Conservation (phyloP, 2,888 invertebrate species). For the Stramonita haemastoma region DNA sequence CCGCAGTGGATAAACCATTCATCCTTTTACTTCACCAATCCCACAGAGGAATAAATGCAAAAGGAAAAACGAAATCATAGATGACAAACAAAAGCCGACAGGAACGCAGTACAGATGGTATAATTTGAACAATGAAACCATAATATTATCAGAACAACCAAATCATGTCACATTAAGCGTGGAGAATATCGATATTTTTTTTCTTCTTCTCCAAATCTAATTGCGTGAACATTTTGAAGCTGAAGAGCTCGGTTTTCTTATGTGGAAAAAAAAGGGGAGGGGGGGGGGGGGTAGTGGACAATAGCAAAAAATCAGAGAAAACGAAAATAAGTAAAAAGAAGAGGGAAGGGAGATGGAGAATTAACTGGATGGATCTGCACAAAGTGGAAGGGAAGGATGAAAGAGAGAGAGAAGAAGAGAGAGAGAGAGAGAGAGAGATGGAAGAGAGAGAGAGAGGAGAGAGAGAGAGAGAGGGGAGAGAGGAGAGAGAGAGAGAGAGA, state of each 20-base stretch:
- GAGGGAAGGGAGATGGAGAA: too few species aligned
- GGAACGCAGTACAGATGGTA: neutral
- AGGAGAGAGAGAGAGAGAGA: neutral
- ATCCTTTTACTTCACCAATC: conserved; percentile 7
- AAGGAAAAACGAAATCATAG: neutral
- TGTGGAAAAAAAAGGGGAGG: neutral
- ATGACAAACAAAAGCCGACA: neutral
- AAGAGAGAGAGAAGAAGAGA: too few species aligned
- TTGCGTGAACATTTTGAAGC: too few species aligned
- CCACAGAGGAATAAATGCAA: neutral
- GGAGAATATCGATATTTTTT: too few species aligned
- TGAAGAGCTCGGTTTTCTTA: too few species aligned
- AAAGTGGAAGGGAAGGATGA: neutral
- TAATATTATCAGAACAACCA: too few species aligned
- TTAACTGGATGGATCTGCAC: too few species aligned
- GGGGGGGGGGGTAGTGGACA: neutral
- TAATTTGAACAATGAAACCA: neutral
- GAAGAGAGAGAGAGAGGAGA: neutral
- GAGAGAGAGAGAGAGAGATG: neutral
- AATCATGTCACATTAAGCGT: too few species aligned
- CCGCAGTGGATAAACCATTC: conserved; percentile 12
- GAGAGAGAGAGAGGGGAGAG: neutral
- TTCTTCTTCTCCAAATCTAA: too few species aligned
- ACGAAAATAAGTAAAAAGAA: too few species aligned
- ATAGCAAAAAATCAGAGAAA: too few species aligned